Evolutionary conservation across 2,888 invertebrate genomes (phyloP).

Genomic region (Synanthedon vespiformis): DNA sequence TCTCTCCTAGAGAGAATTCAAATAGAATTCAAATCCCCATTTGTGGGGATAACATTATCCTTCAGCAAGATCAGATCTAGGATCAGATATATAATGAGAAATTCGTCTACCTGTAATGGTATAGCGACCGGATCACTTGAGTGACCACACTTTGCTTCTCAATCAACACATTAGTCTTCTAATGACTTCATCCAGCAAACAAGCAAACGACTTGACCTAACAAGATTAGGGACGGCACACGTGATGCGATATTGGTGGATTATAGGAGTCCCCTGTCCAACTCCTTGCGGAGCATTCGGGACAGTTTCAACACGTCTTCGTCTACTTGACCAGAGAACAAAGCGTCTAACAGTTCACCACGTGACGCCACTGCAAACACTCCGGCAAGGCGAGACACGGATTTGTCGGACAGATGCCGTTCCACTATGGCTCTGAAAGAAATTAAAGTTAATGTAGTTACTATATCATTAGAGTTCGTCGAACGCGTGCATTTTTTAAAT

Average conservation of each 20-base stretch:
- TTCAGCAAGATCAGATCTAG: too few species aligned
- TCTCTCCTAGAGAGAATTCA: slow-evolving; percentile 8
- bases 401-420: slow-evolving; percentile 86
- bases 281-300: slow-evolving; percentile 60
- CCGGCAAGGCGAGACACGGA: slow-evolving; percentile 82
- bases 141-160: background rate
- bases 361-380: slow-evolving; percentile 72
- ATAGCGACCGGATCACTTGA: too few species aligned
- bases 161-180: slow-evolving; percentile 12
- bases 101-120: too few species aligned
- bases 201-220: too few species aligned
- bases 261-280: slow-evolving; percentile 59
- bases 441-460: too few species aligned
- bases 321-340: slow-evolving; percentile 54
- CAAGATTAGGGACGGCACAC: slow-evolving; percentile 43
- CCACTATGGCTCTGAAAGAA: slow-evolving; percentile 74
- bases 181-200: slow-evolving; percentile 6
- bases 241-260: slow-evolving; percentile 17
- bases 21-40: slow-evolving; percentile 47
- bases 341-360: slow-evolving; percentile 54
- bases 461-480: too few species aligned
- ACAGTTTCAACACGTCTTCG: slow-evolving; percentile 52
- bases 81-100: too few species aligned
- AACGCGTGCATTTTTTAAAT: too few species aligned
- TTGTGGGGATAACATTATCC: slow-evolving; percentile 53